Conservation (phyloP, 2,113 vertebrate genomes). For the Campylomormyrus numenius region DNA sequence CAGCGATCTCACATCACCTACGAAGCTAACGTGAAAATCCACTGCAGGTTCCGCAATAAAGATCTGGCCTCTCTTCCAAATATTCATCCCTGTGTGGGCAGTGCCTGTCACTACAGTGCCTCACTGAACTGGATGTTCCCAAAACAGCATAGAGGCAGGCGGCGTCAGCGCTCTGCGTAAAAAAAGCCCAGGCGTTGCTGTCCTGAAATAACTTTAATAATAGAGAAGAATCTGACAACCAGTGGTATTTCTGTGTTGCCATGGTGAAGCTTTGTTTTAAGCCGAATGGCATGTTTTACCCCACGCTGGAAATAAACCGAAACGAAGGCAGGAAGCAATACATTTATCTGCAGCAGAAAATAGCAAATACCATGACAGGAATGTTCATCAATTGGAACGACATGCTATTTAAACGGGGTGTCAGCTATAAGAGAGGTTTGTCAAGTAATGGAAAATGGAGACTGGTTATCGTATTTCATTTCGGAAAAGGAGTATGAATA, state of each 20-base stretch:
- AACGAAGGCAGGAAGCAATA: background rate
- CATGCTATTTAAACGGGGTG: background rate
- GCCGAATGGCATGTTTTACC: background rate
- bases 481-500: background rate
- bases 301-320: background rate
- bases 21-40: background rate
- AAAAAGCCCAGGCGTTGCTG: background rate
- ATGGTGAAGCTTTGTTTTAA: conserved; percentile 11
- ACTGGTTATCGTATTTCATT: background rate
- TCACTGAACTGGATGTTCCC: background rate
- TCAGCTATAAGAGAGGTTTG: background rate
- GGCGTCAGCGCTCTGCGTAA: background rate
- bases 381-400: background rate
- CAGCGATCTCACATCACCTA: background rate
- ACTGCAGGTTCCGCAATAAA: background rate
- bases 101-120: background rate
- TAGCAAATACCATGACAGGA: conserved; percentile 9
- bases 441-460: background rate
- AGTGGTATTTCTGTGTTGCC: conserved; percentile 13
- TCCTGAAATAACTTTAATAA: conserved; percentile 15
- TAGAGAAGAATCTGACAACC: conserved; percentile 10
- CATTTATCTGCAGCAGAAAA: conserved; percentile 6
- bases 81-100: background rate
- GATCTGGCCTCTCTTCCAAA: background rate
- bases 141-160: background rate